Base-by-base conservation (phyloP, 30 jellyfish, hydroid and myxozoan genomes). In the Cassiopea xamachana region DNA sequence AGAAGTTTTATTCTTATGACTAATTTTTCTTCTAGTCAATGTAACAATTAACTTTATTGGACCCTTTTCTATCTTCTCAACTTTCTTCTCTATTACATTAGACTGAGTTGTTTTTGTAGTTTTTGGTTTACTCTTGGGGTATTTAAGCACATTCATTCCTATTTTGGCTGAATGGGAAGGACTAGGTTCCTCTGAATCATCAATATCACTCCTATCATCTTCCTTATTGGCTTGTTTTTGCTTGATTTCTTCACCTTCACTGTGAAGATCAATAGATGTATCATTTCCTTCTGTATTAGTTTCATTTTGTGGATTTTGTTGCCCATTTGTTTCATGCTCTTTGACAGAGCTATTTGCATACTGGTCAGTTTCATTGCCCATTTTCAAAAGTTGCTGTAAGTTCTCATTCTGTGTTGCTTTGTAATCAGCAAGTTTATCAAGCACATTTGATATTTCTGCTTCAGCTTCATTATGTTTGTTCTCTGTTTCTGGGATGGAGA, bases 11-110 rank as follows among this genome's bases (percentile, higher is more conserved):
- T 69, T 83, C 9, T 59, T 48, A 13, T 46, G 50, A 6, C 13
- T 45, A 39, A 49, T 48, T 60, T 59, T 73, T 19, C 87, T 51
- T 13, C 94, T 75, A 17, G 68, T 87, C 6, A 87, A 89, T 1
- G 85, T 87, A 1, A 87, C 94, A 6, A 87, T 85, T 8, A 87
- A 10, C 45, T 62, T 79, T 27, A 87, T 17, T 1, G 89, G 94
- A 46, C 94, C 94, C 77, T 87, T 87, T 13, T 67, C 78, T 44
- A 86, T 61, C 62, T 59, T 76, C 45, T 58, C 58, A n/a, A 86
- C 82, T 75, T 39, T 77, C 71, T 59, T 69, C 71, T 73, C 87
- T 0, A 84, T 39, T 19, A 82, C n/a, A 14, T 67, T 48, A 8
- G 82, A 69, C 44, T 48, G 70, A 39, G 80, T 47, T 64, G 47